Conservation (phyloP, 2,113 vertebrate species). For the Microcebus murinus region DNA sequence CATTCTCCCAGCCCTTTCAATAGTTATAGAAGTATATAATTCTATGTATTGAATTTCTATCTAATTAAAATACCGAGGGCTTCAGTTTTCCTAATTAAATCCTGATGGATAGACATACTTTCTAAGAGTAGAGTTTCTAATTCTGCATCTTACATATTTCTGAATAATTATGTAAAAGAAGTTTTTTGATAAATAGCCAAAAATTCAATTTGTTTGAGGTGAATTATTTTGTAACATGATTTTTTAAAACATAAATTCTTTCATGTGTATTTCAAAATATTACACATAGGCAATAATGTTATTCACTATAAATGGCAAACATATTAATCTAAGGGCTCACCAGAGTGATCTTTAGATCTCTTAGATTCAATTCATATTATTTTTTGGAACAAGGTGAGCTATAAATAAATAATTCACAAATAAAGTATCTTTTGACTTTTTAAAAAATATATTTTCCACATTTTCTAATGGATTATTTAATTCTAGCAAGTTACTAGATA, state of each 20-base stretch:
- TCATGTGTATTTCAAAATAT: conserved; percentile 18
- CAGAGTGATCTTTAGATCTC: not conserved
- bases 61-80: not conserved
- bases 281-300: not conserved
- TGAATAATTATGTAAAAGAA: not conserved
- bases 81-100: conserved; percentile 38
- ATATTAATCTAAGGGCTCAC: not conserved
- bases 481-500: not conserved
- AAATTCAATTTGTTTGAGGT: conserved; percentile 18
- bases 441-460: not conserved
- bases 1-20: not conserved
- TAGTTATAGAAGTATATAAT: not conserved
- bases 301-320: not conserved
- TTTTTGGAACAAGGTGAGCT: not conserved
- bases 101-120: not conserved
- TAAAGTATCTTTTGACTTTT: conserved; percentile 10
- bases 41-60: conserved; percentile 15
- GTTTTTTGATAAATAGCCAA: not conserved
- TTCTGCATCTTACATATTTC: not conserved
- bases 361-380: not conserved
- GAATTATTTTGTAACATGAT: conserved; percentile 31
- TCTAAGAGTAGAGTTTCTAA: not conserved
- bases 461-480: conserved; percentile 35
- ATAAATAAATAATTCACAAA: conserved; percentile 33
- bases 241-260: conserved; percentile 28